Evolutionary conservation across 1,140 invertebrate species (phyloP), one percentile per base, ranked within the genome.

Genomic region (Akabosia matsudoensis): DNA sequence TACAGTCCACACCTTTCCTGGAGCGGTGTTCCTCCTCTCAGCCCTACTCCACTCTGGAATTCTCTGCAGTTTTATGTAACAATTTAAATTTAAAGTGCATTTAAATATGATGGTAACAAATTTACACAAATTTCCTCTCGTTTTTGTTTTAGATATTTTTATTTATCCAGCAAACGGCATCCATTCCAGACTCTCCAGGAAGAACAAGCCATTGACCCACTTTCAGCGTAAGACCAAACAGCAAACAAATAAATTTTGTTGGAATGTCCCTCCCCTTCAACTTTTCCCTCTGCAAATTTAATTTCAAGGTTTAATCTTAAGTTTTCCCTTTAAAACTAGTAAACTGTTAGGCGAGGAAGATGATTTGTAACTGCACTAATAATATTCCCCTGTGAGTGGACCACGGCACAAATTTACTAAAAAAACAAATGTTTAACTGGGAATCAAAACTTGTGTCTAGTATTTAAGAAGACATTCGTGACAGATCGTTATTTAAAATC

Each of bases 31-130:
- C 30, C 33, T 74, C 16, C 54, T 74, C 30, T 33, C 78, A 2
- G 76, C 76, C 22, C 26, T 31, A 22, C 26, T 79, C 1, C 76
- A 77, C 18, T n/a, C 73, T 28, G 30, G 73, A 0, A 75, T 79
- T 22, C 56, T 79, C 16, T 52, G 22, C n/a, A 64, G 51, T 75
- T 79, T 79, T 61, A 61, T 79, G 78, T 79, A 79, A 79, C 45
- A n/a, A 52, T n/a, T 52, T 52, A 14, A 52, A 13, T 14, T n/a
- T n/a, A n/a, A n/a, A n/a, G n/a, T 45, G 37, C 37, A 45, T 45
- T 45, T 45, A 45, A 45, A 45, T 10, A n/a, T n/a, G n/a, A n/a
- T n/a, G n/a, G n/a, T n/a, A 10, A 45, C 54, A n/a, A 16, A 61
- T 61, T 61, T 22, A 61, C n/a, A 61, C 13, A 7, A 61, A 61